Evolutionary conservation across 2,113 vertebrate species (phyloP), one percentile per base, ranked within the genome.

Genomic region (Cranoglanis bouderius): DNA sequence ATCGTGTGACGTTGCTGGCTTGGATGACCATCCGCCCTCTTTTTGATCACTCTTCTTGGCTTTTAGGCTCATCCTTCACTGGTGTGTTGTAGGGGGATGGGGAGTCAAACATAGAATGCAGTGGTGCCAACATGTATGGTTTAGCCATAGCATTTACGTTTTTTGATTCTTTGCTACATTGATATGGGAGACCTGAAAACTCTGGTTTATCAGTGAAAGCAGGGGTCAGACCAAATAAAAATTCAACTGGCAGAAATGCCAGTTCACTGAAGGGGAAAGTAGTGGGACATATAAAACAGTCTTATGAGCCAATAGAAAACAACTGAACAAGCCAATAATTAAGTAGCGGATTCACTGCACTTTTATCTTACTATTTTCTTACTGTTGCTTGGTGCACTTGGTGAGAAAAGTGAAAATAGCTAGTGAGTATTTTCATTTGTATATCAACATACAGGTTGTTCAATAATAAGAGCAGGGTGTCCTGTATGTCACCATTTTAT

Each of bases 1-100:
- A 94, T 90, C 92, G 72, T 59, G 85, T 35, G 55, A 57, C 57
- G 43, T 61, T 61, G 78, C 70, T 35, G 63, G 38, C 85, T 32
- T 40, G 40, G 43, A 75, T 86, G 32, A 49, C 49, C 78, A 38
- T 74, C 63, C 35, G 14, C 18, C 67, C 40, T 19, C 18, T 61
- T 83, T 90, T 88, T 78, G 51, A 88, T 88, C 12, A 38, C 29
- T 83, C 85, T 16, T 75, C 35, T 46, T 43, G 35, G 77, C 81
- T 87, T 46, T 85, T 61, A 49, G 57, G 40, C 24, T 51, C 61
- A 87, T 87, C 46, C 21, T 74, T 10, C 16, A 53, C 40, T 84
- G 43, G 35, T 80, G 35, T 74, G 38, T 89, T 63, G 12, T 9
- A 82, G 12, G 43, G 32, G 35, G 43, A 46, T 6, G 32, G 40